phyloP scores from a whole-genome alignment of 2,888 invertebrate genomes.

The Stenotaenia linearis region DNA sequence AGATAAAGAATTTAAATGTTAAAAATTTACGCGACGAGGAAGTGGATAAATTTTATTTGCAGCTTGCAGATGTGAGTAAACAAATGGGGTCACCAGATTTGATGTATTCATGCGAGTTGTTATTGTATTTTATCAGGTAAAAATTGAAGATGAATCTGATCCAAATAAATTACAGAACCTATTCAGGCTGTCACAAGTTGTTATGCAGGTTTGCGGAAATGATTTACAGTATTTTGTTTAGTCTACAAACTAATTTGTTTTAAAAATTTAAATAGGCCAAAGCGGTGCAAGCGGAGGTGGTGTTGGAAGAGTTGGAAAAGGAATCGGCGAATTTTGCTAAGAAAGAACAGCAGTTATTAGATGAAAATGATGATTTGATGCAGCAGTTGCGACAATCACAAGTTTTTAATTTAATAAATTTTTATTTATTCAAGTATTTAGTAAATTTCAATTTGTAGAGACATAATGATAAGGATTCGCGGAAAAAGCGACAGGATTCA shows the following conservation, averaged over 20 bases:
- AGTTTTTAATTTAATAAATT: not conserved
- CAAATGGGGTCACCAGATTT: too few species aligned
- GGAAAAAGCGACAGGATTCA: not conserved
- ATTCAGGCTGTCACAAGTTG: not conserved
- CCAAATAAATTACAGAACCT: not conserved
- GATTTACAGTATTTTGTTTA: not conserved
- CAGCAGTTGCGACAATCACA: not conserved
- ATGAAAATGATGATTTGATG: not conserved
- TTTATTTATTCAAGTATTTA: too few species aligned
- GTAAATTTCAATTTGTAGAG: not conserved
- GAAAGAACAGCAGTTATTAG: not conserved
- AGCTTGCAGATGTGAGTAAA: not conserved
- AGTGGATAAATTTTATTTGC: not conserved
- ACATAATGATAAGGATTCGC: not conserved
- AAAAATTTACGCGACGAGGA: not conserved
- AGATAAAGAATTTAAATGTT: not conserved
- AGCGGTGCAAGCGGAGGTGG: slow-evolving; percentile 8
- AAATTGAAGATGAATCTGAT: not conserved
- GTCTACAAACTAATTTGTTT: not conserved
- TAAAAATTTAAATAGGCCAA: slow-evolving; percentile 1
- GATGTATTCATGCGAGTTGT: too few species aligned
- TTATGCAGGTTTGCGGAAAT: not conserved
- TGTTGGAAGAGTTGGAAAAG: slow-evolving; percentile 19
- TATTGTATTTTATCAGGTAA: not conserved
- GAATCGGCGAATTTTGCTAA: not conserved